Percentiles rank a stretch among this genome's conserved stretches.
Conservation (phyloP, 23 tunicate genomes). For the Trididemnum nubilum region DNA sequence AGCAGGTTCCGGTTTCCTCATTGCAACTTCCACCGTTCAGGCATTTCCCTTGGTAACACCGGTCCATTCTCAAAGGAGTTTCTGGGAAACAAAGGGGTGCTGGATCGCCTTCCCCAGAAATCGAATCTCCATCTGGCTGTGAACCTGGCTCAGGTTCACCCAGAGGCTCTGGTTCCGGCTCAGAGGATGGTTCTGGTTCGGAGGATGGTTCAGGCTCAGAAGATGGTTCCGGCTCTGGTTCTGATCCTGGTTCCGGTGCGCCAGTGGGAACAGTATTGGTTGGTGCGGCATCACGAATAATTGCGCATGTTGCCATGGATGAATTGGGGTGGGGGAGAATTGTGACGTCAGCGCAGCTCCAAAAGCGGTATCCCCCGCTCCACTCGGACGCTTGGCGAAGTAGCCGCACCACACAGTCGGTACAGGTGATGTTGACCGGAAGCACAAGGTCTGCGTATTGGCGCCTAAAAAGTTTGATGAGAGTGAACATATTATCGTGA, state of each 20-base stretch:
- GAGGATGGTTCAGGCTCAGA: conserved; percentile 42
- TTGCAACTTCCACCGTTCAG: conserved; percentile 78
- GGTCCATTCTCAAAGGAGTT: conserved; percentile 8
- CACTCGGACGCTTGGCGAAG: conserved; percentile 87
- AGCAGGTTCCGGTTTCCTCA: conserved; percentile 46
- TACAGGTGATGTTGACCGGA: conserved; percentile 53
- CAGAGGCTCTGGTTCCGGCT: conserved; percentile 31
- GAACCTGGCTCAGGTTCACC: conserved; percentile 33
- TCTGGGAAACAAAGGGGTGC: conserved; percentile 27
- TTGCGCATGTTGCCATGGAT: conserved; percentile 24
- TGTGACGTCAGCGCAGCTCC: conserved; percentile 92
- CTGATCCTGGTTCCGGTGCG: conserved; percentile 40
- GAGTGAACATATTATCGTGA: neutral
- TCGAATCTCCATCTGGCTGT: conserved; percentile 12
- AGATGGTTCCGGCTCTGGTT: conserved; percentile 36
- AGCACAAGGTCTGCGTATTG: conserved; percentile 65
- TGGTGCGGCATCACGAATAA: conserved; percentile 13
- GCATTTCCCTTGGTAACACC: conserved; percentile 65
- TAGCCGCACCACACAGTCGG: conserved; percentile 57
- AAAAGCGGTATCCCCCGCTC: conserved; percentile 60
- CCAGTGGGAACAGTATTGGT: conserved; percentile 26
- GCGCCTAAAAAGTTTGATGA: conserved; percentile 60
- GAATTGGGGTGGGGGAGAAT: conserved; percentile 53
- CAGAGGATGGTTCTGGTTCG: conserved; percentile 25
- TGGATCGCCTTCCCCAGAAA: neutral